Conservation (phyloP, 2,888 invertebrate species). For the Adelognathus sp. region DNA sequence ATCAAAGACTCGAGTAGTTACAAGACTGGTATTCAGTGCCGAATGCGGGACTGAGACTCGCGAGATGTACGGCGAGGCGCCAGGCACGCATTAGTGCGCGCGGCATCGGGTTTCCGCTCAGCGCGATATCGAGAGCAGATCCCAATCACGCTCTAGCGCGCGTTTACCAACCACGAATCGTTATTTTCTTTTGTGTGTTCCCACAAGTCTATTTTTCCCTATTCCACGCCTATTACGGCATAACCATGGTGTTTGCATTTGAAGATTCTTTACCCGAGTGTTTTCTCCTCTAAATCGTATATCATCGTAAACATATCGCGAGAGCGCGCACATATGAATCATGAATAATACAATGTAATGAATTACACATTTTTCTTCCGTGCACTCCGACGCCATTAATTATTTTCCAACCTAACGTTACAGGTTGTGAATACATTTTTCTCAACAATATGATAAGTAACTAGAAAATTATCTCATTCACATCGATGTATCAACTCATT, state of each 20-base stretch:
- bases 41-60: conserved; percentile 24
- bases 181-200: conserved; percentile 23
- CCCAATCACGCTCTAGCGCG: conserved; percentile 15
- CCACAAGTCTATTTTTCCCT: conserved; percentile 20
- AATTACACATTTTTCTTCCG: neutral
- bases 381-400: neutral
- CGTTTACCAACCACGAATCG: too few relatives aligned
- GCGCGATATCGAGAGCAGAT: conserved; percentile 47
- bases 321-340: neutral
- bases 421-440: too few relatives aligned
- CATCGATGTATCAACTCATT: too few relatives aligned
- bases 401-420: too few relatives aligned
- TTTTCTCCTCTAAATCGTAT: neutral
- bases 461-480: too few relatives aligned
- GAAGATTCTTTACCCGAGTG: neutral
- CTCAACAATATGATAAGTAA: too few relatives aligned
- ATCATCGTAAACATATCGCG: neutral
- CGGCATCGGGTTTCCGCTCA: conserved; percentile 36
- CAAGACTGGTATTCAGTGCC: neutral
- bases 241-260: neutral
- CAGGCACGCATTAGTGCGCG: neutral
- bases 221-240: conserved; percentile 6
- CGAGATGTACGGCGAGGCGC: neutral
- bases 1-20: too few relatives aligned
- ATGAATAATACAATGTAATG: neutral